Evolutionary conservation across 2,113 vertebrate genomes (phyloP).

Genomic region (Melanostigma gelatinosum): DNA sequence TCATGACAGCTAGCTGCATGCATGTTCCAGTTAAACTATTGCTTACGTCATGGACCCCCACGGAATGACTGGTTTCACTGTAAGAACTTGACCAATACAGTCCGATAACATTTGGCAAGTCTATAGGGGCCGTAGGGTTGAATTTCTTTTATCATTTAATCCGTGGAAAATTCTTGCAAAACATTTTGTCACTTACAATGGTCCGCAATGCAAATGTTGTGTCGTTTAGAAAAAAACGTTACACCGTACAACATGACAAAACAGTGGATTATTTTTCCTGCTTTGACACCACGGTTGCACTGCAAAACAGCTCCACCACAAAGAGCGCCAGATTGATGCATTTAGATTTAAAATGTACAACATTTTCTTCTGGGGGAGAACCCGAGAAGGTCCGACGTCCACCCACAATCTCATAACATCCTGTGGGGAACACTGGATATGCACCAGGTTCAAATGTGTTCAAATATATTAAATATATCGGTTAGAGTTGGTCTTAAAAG

Average conservation of each 20-base stretch:
- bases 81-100: too few species aligned
- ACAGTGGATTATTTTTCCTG: too few species aligned
- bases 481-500: neutral
- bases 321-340: neutral
- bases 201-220: neutral
- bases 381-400: neutral
- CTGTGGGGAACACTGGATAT: neutral
- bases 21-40: too few species aligned
- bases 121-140: too few species aligned
- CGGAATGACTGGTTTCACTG: too few species aligned
- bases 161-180: too few species aligned
- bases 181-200: neutral
- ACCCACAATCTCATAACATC: neutral
- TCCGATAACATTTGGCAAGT: too few species aligned
- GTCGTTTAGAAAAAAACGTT: neutral
- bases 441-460: neutral
- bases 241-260: neutral
- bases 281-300: neutral
- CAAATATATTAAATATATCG: neutral
- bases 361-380: neutral
- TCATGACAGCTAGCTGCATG: too few species aligned
- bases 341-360: neutral
- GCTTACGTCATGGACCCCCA: too few species aligned
- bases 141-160: too few species aligned
- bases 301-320: too few species aligned